Base-by-base conservation (phyloP, 2,113 vertebrate species). In the Lepisosteus osseus region DNA sequence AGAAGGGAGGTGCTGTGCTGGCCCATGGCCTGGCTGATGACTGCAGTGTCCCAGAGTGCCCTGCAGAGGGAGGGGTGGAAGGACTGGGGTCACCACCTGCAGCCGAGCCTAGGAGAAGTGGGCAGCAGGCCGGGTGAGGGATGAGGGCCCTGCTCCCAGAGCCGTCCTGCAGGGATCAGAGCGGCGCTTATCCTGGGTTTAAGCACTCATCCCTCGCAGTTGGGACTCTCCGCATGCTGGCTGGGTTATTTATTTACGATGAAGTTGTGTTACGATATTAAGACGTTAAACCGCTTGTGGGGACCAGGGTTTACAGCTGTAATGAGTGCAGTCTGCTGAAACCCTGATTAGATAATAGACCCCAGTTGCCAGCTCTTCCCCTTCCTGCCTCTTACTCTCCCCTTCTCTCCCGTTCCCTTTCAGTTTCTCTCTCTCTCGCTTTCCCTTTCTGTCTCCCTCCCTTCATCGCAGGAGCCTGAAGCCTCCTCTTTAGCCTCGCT, bases 291-390 rank as follows among this genome's bases (percentile, higher is more conserved):
- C 74, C 67, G 85, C 82, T 87, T 86, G 78, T 75, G 73, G 63
- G 66, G 75, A 77, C 83, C 79, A 74, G 77, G 76, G 74, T 72
- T 79, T 80, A 81, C 83, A 84, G 74, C 85, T 84, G 75, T 82
- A 87, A 86, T 86, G 79, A 87, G 81, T 76, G 82, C 77, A 83
- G 83, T 81, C 84, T 83, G 78, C 77, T 84, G 78, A 82, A 82
- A 78, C 65, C 47, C 61, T 65, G 74, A 65, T 66, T 70, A 72
- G 71, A 78, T 81, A 76, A 74, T 77, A 65, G 63, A 29, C 29
- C 41, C 40, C 17, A 9, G 17, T 12, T 64, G 1, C 41, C 29
- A 14, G 13, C 9, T 6, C 11, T 42, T 55, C 61, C 11, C 9
- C 41, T 47, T 40, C 7, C 45, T 63, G 40, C 4, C n/a, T 7